Evolutionary conservation across 2,888 invertebrate genomes (phyloP).

Genomic region (Biston stratarius): DNA sequence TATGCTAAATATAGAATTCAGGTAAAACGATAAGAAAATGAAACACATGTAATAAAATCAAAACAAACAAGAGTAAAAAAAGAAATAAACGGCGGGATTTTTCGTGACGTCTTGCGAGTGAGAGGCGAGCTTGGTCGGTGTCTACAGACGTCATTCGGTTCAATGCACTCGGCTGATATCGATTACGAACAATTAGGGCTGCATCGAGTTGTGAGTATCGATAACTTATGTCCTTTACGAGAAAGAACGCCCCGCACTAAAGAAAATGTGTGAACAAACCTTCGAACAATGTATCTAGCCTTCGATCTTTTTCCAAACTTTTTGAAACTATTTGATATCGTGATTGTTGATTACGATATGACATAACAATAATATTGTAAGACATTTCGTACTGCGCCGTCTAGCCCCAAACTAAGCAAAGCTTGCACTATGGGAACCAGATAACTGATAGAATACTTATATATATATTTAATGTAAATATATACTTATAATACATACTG

Average conservation of each 20-base stretch:
- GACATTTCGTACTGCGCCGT: too few relatives aligned
- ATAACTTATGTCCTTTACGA: conserved; percentile 40
- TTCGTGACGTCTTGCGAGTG: conserved; percentile 54
- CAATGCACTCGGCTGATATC: conserved; percentile 61
- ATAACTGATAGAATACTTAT: too few relatives aligned
- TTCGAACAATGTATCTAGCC: background rate
- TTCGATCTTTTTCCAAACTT: too few relatives aligned
- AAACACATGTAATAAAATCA: conserved; percentile 13
- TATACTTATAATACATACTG: too few relatives aligned
- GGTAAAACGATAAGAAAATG: conserved; percentile 5
- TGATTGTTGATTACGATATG: too few relatives aligned
- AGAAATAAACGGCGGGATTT: conserved; percentile 48
- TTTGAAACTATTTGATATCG: background rate
- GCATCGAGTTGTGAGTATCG: conserved; percentile 45
- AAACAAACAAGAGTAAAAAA: conserved; percentile 40
- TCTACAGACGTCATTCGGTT: conserved; percentile 59
- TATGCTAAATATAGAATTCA: background rate
- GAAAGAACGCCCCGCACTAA: conserved; percentile 16
- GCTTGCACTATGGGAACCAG: too few relatives aligned
- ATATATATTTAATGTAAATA: too few relatives aligned
- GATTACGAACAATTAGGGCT: conserved; percentile 56
- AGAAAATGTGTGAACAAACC: background rate
- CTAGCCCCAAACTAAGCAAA: too few relatives aligned
- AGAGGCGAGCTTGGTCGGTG: conserved; percentile 50
- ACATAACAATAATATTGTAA: too few relatives aligned